These are phyloP conservation scores for Crotalus tigris DNA, from an alignment of 2,113 vertebrate species.

Conservation along the genomic window DNA sequence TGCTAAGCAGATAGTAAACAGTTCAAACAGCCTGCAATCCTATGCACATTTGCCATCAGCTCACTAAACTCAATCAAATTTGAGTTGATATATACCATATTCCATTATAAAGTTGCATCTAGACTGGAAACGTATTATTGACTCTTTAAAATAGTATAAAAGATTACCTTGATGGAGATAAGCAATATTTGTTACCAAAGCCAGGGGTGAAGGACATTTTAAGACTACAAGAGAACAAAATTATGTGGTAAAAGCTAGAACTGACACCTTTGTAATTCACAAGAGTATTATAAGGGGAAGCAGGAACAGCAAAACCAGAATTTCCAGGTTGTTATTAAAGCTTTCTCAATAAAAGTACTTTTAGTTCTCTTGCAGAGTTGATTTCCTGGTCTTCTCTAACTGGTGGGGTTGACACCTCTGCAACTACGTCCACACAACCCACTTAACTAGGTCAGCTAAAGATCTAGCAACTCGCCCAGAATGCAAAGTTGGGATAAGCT, in stretches of 20 bases:
- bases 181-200: background rate
- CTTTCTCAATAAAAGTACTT: background rate
- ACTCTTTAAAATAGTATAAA: background rate
- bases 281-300: background rate
- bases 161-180: background rate
- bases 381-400: background rate
- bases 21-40: background rate
- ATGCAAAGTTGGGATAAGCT: background rate
- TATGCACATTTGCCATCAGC: background rate
- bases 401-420: background rate
- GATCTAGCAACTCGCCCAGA: background rate
- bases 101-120: background rate
- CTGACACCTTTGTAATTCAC: background rate
- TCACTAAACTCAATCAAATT: background rate
- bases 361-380: background rate
- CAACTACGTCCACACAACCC: background rate
- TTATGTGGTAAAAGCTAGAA: background rate
- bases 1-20: background rate
- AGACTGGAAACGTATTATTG: background rate
- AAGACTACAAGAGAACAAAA: background rate
- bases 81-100: background rate
- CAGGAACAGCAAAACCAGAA: background rate
- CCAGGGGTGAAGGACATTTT: background rate
- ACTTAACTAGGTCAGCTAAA: background rate
- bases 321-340: background rate